Evolutionary conservation across 1,140 invertebrate species (phyloP).

Genomic region (Drosophila littoralis): DNA sequence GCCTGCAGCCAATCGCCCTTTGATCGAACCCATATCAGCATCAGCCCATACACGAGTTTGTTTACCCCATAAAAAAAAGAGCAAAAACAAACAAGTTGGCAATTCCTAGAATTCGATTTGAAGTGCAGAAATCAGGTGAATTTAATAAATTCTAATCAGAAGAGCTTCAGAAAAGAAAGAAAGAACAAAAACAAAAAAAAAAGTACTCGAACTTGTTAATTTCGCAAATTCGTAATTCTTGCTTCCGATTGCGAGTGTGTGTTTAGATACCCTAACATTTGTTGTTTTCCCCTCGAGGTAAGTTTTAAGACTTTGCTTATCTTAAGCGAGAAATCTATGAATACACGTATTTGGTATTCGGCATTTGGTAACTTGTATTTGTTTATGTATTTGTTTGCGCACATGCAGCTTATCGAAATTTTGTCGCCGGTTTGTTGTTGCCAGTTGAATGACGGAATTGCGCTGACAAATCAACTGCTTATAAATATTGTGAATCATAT

Average conservation of each 20-base stretch:
- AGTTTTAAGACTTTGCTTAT: slow-evolving; percentile 46
- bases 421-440: slow-evolving; percentile 11
- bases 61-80: slow-evolving; percentile 21
- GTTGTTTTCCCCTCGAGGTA: slow-evolving; percentile 5
- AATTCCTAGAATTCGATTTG: slow-evolving; percentile 42
- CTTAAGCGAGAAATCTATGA: slow-evolving; percentile 50
- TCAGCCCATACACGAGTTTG: slow-evolving; percentile 40
- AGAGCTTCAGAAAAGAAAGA: slow-evolving; percentile 21
- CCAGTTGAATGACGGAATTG: slow-evolving; percentile 27
- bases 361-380: not conserved
- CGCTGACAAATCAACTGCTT: slow-evolving; percentile 26
- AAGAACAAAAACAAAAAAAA: slow-evolving; percentile 42
- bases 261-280: slow-evolving; percentile 12
- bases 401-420: slow-evolving; percentile 24
- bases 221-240: slow-evolving; percentile 35
- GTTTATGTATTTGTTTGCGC: not conserved
- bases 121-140: slow-evolving; percentile 68
- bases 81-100: not conserved
- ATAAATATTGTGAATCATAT: slow-evolving; percentile 34
- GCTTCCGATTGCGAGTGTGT: slow-evolving; percentile 37
- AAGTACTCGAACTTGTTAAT: slow-evolving; percentile 16
- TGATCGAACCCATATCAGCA: slow-evolving; percentile 34
- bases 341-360: not conserved
- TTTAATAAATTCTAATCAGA: slow-evolving; percentile 72
- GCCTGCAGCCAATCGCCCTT: slow-evolving; percentile 18